Percentiles rank a stretch among this genome's conserved stretches.
phyloP scores from a whole-genome alignment of 1,140 invertebrate species.

The Holotrichia oblita region DNA sequence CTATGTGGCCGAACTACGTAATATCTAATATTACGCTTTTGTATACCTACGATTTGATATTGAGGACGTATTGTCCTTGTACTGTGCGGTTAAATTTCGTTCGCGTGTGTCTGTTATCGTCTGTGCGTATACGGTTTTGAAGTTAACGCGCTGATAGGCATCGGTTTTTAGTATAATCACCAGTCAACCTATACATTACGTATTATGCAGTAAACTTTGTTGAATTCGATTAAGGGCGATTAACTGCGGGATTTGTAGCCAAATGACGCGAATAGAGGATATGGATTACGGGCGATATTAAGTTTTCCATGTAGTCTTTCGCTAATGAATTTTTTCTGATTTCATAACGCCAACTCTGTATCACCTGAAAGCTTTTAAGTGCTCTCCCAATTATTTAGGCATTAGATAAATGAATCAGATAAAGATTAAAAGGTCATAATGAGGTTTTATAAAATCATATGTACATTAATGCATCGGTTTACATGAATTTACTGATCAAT shows the following conservation, averaged over 20 bases:
- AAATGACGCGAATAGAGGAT: not conserved
- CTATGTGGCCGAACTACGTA: not conserved
- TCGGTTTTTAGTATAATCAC: not conserved
- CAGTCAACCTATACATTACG: not conserved
- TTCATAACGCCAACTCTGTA: no score
- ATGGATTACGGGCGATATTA: not conserved
- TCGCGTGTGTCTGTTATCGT: constrained; percentile 19
- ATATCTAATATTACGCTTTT: not conserved
- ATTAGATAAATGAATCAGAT: no score
- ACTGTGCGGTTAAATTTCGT: constrained; percentile 1
- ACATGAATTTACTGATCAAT: no score
- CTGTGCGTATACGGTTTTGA: constrained; percentile 7
- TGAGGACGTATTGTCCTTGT: constrained; percentile 15
- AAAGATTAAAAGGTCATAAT: no score
- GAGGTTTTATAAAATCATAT: no score
- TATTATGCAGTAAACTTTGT: constrained; percentile 1
- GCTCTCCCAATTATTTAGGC: no score
- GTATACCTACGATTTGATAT: not conserved
- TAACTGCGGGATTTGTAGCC: not conserved
- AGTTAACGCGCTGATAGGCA: constrained; percentile 15
- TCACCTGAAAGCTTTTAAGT: no score
- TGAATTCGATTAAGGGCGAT: not conserved
- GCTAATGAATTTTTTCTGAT: not conserved
- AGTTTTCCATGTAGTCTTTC: not conserved
- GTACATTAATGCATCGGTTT: no score